These are phyloP conservation scores for Toxotes chatareus DNA, from an alignment of 2,113 vertebrate species.

Conservation along the genomic window DNA sequence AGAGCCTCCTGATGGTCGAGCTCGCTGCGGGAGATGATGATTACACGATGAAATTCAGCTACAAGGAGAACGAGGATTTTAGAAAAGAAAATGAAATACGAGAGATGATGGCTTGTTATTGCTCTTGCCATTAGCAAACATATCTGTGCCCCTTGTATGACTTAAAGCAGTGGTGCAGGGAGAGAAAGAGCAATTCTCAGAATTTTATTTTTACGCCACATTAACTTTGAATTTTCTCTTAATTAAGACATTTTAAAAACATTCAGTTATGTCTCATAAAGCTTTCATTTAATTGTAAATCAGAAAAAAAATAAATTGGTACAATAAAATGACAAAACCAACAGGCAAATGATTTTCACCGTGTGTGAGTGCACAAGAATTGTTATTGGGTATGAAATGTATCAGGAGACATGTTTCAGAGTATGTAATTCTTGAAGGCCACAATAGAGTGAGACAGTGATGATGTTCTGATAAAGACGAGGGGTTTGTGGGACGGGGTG, in stretches of 20 bases:
- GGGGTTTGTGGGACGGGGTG: background rate
- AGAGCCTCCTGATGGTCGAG: slow-evolving; percentile 75
- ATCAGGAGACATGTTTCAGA: background rate
- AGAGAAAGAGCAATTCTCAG: no score
- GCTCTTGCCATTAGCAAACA: background rate
- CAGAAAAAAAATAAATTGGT: background rate
- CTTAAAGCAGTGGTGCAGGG: background rate
- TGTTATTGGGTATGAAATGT: background rate
- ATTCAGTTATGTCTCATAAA: background rate
- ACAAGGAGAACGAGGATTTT: slow-evolving; percentile 33
- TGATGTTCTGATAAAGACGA: slow-evolving; percentile 39
- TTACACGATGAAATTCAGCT: slow-evolving; percentile 51
- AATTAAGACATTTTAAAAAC: slow-evolving; percentile 4
- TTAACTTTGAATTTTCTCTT: slow-evolving; percentile 13
- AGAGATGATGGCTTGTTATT: slow-evolving; percentile 29
- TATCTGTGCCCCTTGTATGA: slow-evolving; percentile 11
- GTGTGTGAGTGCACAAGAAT: background rate
- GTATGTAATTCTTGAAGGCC: background rate
- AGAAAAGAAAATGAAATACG: slow-evolving; percentile 24
- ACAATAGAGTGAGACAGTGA: slow-evolving; percentile 12
- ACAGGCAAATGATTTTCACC: background rate
- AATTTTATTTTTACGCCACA: slow-evolving; percentile 31
- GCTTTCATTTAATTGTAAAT: background rate
- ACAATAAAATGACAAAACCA: background rate
- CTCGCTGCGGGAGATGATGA: slow-evolving; percentile 76